A percentile compares a stretch with the other conserved stretches of the same genome.
Conservation (phyloP, 2,113 vertebrate species). For the Illadopsis cleaveri region DNA sequence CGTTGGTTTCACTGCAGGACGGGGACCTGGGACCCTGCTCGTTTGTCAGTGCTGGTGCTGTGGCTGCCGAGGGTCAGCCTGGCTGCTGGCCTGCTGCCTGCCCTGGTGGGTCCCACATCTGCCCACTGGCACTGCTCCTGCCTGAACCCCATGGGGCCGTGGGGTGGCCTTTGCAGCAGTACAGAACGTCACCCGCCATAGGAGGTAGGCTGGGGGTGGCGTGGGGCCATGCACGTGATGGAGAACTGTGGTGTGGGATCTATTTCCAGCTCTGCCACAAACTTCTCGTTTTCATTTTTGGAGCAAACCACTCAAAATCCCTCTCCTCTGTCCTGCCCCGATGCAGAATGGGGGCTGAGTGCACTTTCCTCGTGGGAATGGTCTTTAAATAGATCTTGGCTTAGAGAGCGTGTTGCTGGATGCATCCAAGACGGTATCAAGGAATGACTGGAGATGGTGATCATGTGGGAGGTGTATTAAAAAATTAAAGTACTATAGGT, state of each 20-base stretch:
- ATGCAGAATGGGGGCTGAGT: background rate
- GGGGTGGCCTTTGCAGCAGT: background rate
- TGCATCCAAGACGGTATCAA: background rate
- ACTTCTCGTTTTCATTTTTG: background rate
- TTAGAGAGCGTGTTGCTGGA: background rate
- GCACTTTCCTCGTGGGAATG: background rate
- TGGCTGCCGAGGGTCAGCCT: background rate
- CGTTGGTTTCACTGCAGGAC: background rate
- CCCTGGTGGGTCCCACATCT: background rate
- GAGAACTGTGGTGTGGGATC: background rate
- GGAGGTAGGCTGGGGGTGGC: background rate
- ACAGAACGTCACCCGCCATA: fast-evolving
- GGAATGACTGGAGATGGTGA: background rate
- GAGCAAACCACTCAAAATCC: background rate
- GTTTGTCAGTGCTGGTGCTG: fast-evolving
- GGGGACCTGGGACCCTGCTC: fast-evolving
- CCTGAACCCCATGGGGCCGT: fast-evolving
- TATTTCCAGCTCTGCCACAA: background rate
- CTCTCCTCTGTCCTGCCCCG: background rate
- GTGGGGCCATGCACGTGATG: background rate
- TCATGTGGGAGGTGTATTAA: background rate
- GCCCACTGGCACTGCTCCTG: background rate
- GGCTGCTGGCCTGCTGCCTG: fast-evolving
- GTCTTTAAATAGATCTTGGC: background rate
- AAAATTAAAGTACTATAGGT: background rate